Evolutionary conservation across 2,888 invertebrate species (phyloP).

Genomic region (Cephus spinipes): DNA sequence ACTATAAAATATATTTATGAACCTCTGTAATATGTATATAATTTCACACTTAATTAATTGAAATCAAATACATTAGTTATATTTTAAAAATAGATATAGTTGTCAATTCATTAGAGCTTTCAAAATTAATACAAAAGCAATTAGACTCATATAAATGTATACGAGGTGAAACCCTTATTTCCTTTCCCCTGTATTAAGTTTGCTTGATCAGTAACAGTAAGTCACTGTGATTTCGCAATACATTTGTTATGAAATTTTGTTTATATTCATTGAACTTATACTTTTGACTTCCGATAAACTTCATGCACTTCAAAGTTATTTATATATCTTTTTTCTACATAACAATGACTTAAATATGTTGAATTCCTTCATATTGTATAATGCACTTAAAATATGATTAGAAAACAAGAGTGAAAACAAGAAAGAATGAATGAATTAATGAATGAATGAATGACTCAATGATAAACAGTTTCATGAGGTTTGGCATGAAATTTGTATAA

Average conservation of each 20-base stretch:
- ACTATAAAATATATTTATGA: conserved; percentile 15
- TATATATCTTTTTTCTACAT: neutral
- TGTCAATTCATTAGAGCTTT: neutral
- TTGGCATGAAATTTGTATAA: neutral
- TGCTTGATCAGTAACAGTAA: neutral
- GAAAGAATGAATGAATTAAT: neutral
- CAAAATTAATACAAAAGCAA: neutral
- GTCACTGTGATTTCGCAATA: neutral
- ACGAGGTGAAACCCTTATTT: neutral
- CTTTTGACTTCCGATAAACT: neutral
- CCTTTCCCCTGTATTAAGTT: neutral
- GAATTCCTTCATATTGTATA: neutral
- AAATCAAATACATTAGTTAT: neutral
- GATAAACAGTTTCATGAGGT: neutral
- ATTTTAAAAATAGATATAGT: neutral
- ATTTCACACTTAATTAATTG: neutral
- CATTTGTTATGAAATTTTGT: neutral
- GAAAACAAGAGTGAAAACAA: neutral
- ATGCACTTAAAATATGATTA: neutral
- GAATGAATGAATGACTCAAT: neutral
- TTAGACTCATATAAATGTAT: neutral
- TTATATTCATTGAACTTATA: neutral
- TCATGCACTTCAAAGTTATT: neutral
- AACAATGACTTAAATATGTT: neutral
- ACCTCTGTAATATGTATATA: neutral